phyloP scores from a whole-genome alignment of 2,888 invertebrate species.

The Perizoma affinitatum region DNA sequence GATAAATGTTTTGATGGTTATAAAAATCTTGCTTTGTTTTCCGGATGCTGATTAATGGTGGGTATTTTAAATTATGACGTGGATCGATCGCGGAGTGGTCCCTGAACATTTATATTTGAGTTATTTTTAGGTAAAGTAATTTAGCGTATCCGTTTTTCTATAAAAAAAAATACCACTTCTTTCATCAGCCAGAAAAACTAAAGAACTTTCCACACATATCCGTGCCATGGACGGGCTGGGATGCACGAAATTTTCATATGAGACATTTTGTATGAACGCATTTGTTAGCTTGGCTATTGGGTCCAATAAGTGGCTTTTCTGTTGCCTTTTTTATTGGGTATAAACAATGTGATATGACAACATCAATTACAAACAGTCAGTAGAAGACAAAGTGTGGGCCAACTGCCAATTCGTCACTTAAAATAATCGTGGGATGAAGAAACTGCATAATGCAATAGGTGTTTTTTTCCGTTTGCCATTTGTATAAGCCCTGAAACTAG shows the following conservation, averaged over 20 bases:
- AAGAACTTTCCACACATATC: too few relatives aligned
- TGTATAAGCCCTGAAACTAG: slow-evolving; percentile 6
- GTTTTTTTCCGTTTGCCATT: slow-evolving; percentile 5
- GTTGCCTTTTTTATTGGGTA: too few relatives aligned
- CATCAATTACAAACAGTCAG: too few relatives aligned
- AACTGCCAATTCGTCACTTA: slow-evolving; percentile 5
- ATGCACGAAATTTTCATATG: too few relatives aligned
- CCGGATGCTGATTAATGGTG: slow-evolving; percentile 8
- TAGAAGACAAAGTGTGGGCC: background rate
- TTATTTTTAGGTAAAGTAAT: background rate
- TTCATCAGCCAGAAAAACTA: too few relatives aligned
- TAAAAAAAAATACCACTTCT: background rate
- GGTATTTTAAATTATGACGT: slow-evolving; percentile 3
- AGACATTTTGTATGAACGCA: too few relatives aligned
- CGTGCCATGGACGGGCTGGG: too few relatives aligned
- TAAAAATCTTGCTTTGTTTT: slow-evolving; percentile 20
- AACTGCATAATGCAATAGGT: background rate
- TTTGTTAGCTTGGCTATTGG: too few relatives aligned
- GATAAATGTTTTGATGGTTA: slow-evolving; percentile 33
- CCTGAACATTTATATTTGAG: background rate
- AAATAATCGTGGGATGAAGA: background rate
- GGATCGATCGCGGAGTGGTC: background rate
- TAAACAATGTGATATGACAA: too few relatives aligned
- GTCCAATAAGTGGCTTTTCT: too few relatives aligned
- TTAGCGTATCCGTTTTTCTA: background rate